These are phyloP conservation scores for Tachina lurida DNA, from an alignment of 2,888 invertebrate species.

Conservation along the genomic window DNA sequence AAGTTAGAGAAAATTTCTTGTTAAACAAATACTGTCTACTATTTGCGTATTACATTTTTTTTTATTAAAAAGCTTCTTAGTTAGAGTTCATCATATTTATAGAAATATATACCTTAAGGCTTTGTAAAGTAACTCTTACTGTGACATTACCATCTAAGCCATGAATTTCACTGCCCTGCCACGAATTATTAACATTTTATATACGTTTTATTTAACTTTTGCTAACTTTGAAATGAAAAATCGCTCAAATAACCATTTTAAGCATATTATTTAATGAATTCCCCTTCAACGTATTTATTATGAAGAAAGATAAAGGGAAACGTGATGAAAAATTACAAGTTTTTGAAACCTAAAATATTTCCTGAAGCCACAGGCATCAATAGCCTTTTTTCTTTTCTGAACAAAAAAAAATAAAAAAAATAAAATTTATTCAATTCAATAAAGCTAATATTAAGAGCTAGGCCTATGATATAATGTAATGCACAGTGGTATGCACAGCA, in stretches of 20 bases:
- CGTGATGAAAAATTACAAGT: constrained; percentile 27
- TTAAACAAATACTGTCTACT: too few species aligned
- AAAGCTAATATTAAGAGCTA: constrained; percentile 8
- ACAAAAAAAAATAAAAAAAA: background rate
- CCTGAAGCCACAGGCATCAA: background rate
- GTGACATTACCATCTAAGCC: too few species aligned
- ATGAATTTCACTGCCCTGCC: too few species aligned
- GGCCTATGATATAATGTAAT: background rate
- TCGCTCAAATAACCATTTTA: background rate
- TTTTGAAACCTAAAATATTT: constrained; percentile 15
- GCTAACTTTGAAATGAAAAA: background rate
- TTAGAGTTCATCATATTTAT: too few species aligned
- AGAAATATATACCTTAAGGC: too few species aligned
- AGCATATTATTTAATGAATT: background rate
- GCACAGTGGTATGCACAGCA: background rate
- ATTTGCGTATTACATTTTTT: too few species aligned
- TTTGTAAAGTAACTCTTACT: too few species aligned
- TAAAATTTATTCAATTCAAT: constrained; percentile 56
- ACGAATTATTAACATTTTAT: too few species aligned
- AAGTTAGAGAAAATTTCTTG: too few species aligned
- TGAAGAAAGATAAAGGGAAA: background rate
- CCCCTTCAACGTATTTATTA: background rate
- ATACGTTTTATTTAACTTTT: background rate
- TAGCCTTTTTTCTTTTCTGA: constrained; percentile 3
- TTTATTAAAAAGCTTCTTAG: too few species aligned